These are phyloP conservation scores for Leptodactylus fuscus DNA, from an alignment of 2,113 vertebrate genomes.

Conservation along the genomic window DNA sequence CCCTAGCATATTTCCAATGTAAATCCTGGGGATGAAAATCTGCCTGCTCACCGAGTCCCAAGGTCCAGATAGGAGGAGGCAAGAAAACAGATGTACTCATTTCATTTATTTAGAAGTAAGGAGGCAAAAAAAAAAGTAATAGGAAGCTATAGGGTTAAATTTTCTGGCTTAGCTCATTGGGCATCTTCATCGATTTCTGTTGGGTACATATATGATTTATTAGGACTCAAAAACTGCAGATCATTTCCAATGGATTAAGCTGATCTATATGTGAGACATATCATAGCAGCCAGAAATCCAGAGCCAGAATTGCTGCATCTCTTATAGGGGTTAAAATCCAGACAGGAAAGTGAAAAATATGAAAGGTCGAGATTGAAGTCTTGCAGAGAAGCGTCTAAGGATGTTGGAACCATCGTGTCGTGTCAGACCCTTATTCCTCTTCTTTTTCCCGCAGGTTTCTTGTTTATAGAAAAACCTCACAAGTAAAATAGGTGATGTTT, in stretches of 20 bases:
- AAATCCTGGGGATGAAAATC: constrained; percentile 9
- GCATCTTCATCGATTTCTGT: background rate
- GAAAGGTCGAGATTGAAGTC: constrained; percentile 28
- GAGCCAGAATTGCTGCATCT: constrained; percentile 23
- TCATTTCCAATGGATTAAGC: constrained; percentile 5
- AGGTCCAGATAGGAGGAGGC: constrained; percentile 1
- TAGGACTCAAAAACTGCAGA: background rate
- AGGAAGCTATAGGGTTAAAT: constrained; percentile 2
- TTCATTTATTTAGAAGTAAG: background rate
- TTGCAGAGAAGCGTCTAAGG: background rate
- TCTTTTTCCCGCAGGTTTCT: background rate
- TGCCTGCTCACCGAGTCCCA: background rate
- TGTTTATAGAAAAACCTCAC: background rate
- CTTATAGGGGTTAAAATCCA: constrained; percentile 39
- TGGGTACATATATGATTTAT: background rate
- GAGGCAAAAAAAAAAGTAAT: background rate
- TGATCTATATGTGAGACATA: background rate
- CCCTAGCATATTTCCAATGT: background rate
- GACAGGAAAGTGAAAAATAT: constrained; percentile 36
- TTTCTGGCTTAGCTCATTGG: background rate
- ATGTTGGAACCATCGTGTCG: background rate
- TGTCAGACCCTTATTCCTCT: background rate
- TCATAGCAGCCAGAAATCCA: constrained; percentile 38
- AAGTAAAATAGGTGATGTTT: constrained; percentile 21
- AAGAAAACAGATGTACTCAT: background rate